Conservation (phyloP, 1,140 invertebrate species). For the Chrysopa pallens region DNA sequence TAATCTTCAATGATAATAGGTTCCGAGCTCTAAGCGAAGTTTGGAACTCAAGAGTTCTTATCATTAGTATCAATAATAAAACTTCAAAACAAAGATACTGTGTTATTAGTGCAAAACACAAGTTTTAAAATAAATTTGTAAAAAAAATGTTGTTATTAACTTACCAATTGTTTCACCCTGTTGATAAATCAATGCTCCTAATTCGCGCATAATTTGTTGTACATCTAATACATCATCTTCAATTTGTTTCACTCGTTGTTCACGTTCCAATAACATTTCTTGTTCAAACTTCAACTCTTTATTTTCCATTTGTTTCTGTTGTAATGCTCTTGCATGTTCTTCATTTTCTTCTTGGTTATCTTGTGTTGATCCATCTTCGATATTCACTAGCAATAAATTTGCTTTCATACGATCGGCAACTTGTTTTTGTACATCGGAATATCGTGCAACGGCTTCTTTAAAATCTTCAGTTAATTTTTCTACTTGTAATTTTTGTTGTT, state of each 20-base stretch:
- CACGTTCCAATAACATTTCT: constrained; percentile 52
- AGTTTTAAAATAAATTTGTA: no score
- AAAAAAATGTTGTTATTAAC: no score
- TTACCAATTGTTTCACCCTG: constrained; percentile 73
- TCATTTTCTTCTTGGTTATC: constrained; percentile 5
- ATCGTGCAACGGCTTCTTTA: constrained; percentile 56
- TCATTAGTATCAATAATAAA: no score
- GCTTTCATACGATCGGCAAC: constrained; percentile 61
- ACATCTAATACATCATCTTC: constrained; percentile 78
- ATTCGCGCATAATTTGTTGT: constrained; percentile 79
- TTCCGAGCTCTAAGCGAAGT: no score
- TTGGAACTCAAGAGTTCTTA: no score
- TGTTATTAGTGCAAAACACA: no score
- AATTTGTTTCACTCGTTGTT: constrained; percentile 51
- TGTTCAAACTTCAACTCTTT: constrained; percentile 54
- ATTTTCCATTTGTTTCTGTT: constrained; percentile 31
- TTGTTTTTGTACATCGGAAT: constrained; percentile 60
- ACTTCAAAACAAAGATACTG: no score
- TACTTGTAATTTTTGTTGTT: constrained; percentile 63
- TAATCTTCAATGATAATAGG: no score
- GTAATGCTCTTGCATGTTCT: constrained; percentile 26
- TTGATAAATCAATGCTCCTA: constrained; percentile 61
- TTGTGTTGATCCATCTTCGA: constrained; percentile 21
- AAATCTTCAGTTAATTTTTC: constrained; percentile 68
- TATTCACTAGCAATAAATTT: constrained; percentile 34